phyloP scores from a whole-genome alignment of 2,113 vertebrate species.

The Ivindomyrus marchei region DNA sequence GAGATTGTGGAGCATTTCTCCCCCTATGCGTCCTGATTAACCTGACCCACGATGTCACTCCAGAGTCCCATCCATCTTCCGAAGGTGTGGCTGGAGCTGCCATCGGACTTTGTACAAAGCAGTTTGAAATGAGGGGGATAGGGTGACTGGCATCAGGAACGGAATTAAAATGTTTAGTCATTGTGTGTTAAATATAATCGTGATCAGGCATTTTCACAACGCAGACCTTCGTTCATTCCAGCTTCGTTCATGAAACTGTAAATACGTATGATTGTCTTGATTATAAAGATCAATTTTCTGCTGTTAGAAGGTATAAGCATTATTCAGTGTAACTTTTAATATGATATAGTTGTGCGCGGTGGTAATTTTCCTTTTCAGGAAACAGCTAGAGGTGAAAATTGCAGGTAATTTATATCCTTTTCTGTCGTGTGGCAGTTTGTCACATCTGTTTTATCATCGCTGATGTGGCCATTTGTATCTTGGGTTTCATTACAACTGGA shows the following conservation, averaged over 20 bases:
- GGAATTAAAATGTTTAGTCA: background rate
- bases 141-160: background rate
- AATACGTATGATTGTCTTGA: background rate
- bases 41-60: background rate
- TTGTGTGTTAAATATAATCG: background rate
- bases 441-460: background rate
- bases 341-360: background rate
- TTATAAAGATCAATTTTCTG: background rate
- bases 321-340: background rate
- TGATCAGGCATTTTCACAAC: background rate
- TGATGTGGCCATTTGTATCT: background rate
- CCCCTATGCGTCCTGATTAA: background rate
- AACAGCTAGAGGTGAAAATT: background rate
- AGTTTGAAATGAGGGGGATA: background rate
- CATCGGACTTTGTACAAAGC: background rate
- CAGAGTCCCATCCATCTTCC: background rate
- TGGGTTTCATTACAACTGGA: constrained; percentile 9
- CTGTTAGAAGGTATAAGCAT: background rate
- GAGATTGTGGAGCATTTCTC: background rate
- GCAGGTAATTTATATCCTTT: background rate
- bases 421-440: background rate
- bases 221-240: background rate
- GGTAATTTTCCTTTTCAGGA: background rate
- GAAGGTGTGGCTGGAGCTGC: background rate
- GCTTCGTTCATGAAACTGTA: background rate